Percentiles rank a stretch among this genome's conserved stretches.
These are phyloP conservation scores for Labeo rohita DNA, from an alignment of 2,113 vertebrate genomes.

Conservation along the genomic window DNA sequence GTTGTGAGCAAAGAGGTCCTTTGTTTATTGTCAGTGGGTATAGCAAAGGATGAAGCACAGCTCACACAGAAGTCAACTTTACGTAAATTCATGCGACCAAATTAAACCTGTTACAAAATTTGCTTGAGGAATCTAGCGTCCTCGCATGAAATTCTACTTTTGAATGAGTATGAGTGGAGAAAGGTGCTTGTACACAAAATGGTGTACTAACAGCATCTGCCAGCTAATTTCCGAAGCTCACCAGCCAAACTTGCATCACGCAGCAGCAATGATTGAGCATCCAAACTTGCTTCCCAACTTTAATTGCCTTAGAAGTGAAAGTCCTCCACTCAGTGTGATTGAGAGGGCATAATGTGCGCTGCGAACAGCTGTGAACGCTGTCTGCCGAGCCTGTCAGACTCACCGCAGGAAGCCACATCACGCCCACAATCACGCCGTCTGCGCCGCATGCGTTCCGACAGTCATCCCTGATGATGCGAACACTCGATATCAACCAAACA, in stretches of 20 bases:
- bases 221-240: not conserved
- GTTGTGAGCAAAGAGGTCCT: no score
- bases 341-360: conserved; percentile 5
- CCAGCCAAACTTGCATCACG: not conserved
- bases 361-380: conserved; percentile 12
- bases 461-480: conserved; percentile 5
- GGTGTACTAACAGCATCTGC: not conserved
- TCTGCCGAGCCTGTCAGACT: conserved; percentile 21
- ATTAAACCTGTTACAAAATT: no score
- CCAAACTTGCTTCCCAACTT: conserved; percentile 26
- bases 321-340: conserved; percentile 20
- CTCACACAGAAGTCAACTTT: no score
- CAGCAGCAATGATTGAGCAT: conserved; percentile 3
- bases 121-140: no score
- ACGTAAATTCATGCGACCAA: no score
- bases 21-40: no score
- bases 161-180: not conserved
- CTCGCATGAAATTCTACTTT: not conserved
- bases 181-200: not conserved
- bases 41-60: no score
- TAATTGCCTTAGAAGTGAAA: conserved; percentile 27
- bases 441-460: conserved; percentile 12
- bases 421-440: conserved; percentile 18
- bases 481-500: conserved; percentile 9
- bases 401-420: conserved; percentile 22